phyloP scores from a whole-genome alignment of 2,888 invertebrate genomes.

The Oscheius sp. region DNA sequence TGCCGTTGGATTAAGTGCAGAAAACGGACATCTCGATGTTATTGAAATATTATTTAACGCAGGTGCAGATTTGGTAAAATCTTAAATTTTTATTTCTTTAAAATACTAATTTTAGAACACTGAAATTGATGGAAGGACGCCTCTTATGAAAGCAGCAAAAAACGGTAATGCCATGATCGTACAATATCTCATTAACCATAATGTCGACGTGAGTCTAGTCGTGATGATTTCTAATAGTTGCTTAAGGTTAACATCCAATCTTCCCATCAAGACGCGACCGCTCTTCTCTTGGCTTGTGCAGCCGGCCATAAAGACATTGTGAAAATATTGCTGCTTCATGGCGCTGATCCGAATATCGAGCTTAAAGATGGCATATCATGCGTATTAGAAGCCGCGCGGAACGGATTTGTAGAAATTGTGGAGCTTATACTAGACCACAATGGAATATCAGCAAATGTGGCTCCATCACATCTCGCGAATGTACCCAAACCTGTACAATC shows the following conservation, averaged over 20 bases:
- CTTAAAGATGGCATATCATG: slow-evolving; percentile 98
- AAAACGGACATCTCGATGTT: slow-evolving; percentile 97
- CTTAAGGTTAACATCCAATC: slow-evolving; percentile 26
- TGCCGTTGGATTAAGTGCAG: slow-evolving; percentile 84
- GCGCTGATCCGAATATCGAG: slow-evolving; percentile 94
- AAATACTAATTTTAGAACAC: slow-evolving; percentile 73
- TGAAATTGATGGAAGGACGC: slow-evolving; percentile 94
- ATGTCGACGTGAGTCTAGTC: slow-evolving; percentile 78
- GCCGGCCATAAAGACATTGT: slow-evolving; percentile 94
- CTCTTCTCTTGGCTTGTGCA: slow-evolving; percentile 90
- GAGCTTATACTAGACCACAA: slow-evolving; percentile 86
- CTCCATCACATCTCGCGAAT: slow-evolving; percentile 15
- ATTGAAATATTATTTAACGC: slow-evolving; percentile 90
- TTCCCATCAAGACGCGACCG: slow-evolving; percentile 86
- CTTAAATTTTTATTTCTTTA: neutral
- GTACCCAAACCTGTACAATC: neutral
- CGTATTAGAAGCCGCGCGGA: slow-evolving; percentile 97
- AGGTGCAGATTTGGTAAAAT: slow-evolving; percentile 85
- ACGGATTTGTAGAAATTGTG: slow-evolving; percentile 94
- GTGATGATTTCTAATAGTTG: neutral
- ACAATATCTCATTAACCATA: slow-evolving; percentile 90
- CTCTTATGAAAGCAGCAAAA: slow-evolving; percentile 97
- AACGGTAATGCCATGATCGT: slow-evolving; percentile 96
- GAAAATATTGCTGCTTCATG: slow-evolving; percentile 88
- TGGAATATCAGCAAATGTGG: slow-evolving; percentile 16